phyloP scores from a whole-genome alignment of 2,113 vertebrate genomes.

The Chaetodon auriga region DNA sequence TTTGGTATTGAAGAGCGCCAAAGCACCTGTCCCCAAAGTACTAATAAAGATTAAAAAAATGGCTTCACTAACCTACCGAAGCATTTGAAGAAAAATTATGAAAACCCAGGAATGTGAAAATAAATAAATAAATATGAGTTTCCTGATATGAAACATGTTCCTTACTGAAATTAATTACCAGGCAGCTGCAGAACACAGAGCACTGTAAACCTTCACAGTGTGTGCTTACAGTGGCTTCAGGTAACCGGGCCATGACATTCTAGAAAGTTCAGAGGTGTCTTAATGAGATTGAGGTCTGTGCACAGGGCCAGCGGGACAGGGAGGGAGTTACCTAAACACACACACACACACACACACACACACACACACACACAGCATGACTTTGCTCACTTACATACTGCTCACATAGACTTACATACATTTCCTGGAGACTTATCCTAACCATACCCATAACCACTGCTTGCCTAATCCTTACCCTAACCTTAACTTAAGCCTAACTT shows the following conservation, averaged over 20 bases:
- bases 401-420: too few relatives aligned
- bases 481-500: too few relatives aligned
- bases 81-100: neutral
- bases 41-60: constrained; percentile 23
- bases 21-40: neutral
- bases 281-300: constrained; percentile 71
- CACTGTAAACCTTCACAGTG: constrained; percentile 18
- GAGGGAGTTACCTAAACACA: constrained; percentile 11
- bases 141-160: constrained; percentile 35
- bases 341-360: constrained; percentile 19
- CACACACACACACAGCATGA: neutral
- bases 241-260: constrained; percentile 71
- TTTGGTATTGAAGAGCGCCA: neutral
- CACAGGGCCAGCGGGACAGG: constrained; percentile 2
- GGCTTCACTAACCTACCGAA: neutral
- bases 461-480: too few relatives aligned
- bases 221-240: constrained; percentile 29
- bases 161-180: constrained; percentile 44
- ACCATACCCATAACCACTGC: too few relatives aligned
- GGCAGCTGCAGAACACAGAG: constrained; percentile 38
- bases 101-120: neutral
- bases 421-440: too few relatives aligned
- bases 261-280: constrained; percentile 72
- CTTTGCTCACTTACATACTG: too few relatives aligned
- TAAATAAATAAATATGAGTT: constrained; percentile 30